Base-by-base conservation (phyloP, 1,140 invertebrate species). In the Sycophaga agraensis region DNA sequence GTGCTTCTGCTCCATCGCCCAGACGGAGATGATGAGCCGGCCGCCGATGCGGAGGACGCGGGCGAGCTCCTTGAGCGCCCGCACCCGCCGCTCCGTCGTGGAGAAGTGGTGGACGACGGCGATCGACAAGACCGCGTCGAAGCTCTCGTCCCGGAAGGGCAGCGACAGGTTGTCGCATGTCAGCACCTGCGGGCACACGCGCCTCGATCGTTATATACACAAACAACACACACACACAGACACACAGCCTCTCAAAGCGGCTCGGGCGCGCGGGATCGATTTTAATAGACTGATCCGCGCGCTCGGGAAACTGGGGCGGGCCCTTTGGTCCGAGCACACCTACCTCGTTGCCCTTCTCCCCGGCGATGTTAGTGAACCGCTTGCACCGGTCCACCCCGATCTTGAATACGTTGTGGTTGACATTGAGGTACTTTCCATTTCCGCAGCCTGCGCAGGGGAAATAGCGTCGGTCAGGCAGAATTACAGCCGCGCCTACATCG, bases 61-160 rank as follows among this genome's bases (percentile, higher is more conserved):
- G 0, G 93, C 89, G 42, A 98, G 81, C 72, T 98, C 96, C 55
- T 88, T 84, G 0, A 98, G 78, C 0, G 96, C 96, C 61, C 88
- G 86, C 4, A 96, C 89, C 6, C 96, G 82, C 35, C 96, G 84
- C 75, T 96, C 93, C 0, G 91, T 90, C 16, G 94, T 97, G 5
- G 95, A 92, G 71, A 98, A 92, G 76, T 94, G 91, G 79, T 98
- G 96, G 55, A 98, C 90, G 35, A 98, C 96, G 1, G 94, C 94
- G 66, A 97, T 88, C 16, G 94, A 98, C 19, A 98, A 82, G 2
- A 95, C 93, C 2, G 94, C 96, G 82, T 98, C 96, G 82, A 97
- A 95, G 58, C 89, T 89, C 70, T 93, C 92, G 76, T 97, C 93
- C 26, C 94, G 88, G 79, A 94, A 96, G 11, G 96, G 95, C 66